Evolutionary conservation across 2,888 invertebrate genomes (phyloP).

Genomic region (Athalia rosae): DNA sequence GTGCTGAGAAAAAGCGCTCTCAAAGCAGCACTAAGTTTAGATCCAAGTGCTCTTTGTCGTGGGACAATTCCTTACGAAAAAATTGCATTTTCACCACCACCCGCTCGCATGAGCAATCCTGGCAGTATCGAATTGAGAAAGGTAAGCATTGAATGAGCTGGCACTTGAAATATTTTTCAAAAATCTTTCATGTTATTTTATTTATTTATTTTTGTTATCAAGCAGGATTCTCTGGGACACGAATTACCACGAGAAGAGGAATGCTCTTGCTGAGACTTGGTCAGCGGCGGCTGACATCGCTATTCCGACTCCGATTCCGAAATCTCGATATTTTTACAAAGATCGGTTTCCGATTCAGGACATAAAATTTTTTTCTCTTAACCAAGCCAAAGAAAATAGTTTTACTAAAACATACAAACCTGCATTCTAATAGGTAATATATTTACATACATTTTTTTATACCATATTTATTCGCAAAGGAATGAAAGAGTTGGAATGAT

Average conservation of each 20-base stretch:
- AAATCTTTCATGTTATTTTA: conserved; percentile 9
- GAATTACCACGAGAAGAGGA: conserved; percentile 67
- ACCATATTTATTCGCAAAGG: neutral
- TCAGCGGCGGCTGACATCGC: conserved; percentile 63
- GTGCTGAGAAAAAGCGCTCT: conserved; percentile 68
- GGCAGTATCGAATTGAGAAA: conserved; percentile 64
- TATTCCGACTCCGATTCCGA: conserved; percentile 45
- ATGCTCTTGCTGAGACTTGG: conserved; percentile 69
- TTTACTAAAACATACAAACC: neutral
- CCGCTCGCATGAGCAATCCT: conserved; percentile 63
- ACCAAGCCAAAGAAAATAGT: neutral
- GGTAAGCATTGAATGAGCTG: conserved; percentile 51
- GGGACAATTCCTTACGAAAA: conserved; percentile 69
- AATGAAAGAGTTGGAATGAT: neutral
- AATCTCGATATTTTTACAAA: conserved; percentile 29
- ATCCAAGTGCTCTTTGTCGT: conserved; percentile 69
- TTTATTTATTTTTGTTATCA: conserved; percentile 16
- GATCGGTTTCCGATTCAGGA: conserved; percentile 17
- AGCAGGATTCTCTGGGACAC: conserved; percentile 63
- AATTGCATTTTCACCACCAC: conserved; percentile 66
- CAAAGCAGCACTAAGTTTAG: conserved; percentile 72
- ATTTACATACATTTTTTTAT: too few species aligned
- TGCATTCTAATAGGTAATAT: too few species aligned
- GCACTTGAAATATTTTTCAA: neutral
- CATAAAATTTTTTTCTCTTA: conserved; percentile 5